A percentile compares a stretch with the other conserved stretches of the same genome.
These are phyloP conservation scores for Ramphastos sulfuratus DNA, from an alignment of 2,113 vertebrate species.

Conservation along the genomic window DNA sequence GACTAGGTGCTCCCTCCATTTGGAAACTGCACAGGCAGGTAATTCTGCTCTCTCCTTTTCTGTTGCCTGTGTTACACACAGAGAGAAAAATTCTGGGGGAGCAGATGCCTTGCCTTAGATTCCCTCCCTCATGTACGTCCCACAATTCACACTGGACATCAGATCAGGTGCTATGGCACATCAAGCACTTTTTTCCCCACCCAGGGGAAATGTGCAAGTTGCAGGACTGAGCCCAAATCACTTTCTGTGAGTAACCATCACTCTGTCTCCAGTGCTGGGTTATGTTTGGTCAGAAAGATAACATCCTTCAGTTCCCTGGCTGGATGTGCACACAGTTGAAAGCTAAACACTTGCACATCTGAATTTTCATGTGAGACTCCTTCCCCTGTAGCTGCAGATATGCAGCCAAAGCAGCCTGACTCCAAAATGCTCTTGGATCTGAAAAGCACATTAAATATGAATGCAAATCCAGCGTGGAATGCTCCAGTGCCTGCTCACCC, in stretches of 20 bases:
- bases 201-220: not conserved
- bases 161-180: not conserved
- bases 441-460: constrained; percentile 26
- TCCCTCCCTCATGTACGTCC: not conserved
- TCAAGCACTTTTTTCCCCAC: not conserved
- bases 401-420: not conserved
- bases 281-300: constrained; percentile 24
- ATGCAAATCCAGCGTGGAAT: not conserved
- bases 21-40: not conserved
- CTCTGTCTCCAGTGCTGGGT: not conserved
- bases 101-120: not conserved
- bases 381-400: constrained; percentile 4
- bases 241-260: not conserved
- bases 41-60: not conserved
- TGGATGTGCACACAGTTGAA: constrained; percentile 7
- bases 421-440: not conserved
- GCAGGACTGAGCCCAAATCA: constrained; percentile 14
- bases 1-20: not conserved
- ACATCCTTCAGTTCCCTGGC: constrained; percentile 15
- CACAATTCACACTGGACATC: not conserved
- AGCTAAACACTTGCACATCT: constrained; percentile 24
- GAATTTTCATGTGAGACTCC: constrained; percentile 1
- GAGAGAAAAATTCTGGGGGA: not conserved
- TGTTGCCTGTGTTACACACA: not conserved
- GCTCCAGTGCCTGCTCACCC: not conserved